Evolutionary conservation across 2,113 vertebrate genomes (phyloP).

Genomic region (Rhinolophus sinicus): DNA sequence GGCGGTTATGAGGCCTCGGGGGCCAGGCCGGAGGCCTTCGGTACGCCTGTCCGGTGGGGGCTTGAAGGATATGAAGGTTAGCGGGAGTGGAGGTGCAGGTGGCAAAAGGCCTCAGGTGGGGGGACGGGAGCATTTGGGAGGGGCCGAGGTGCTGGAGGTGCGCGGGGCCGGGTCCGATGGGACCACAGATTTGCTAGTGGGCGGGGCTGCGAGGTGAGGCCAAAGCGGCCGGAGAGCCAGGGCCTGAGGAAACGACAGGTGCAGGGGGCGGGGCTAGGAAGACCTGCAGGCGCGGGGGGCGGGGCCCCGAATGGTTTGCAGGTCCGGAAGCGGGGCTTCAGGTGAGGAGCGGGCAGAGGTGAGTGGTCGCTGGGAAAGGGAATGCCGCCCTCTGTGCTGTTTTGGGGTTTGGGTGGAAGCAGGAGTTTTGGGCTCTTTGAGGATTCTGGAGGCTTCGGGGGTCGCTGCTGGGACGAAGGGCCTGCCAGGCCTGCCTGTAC

Average conservation of each 20-base stretch:
- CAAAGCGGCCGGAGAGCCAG: accelerated
- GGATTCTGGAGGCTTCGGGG: constrained; percentile 20
- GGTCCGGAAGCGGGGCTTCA: constrained; percentile 52
- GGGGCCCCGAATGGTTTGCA: neutral
- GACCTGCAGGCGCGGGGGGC: constrained; percentile 4
- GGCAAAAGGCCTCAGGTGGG: neutral
- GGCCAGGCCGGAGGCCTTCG: neutral
- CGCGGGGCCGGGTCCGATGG: neutral
- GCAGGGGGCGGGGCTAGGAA: constrained; percentile 61
- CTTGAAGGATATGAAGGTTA: neutral
- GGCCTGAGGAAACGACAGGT: neutral
- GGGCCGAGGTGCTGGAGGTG: neutral
- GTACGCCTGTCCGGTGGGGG: neutral
- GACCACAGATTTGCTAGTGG: neutral
- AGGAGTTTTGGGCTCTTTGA: neutral
- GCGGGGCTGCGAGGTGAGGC: constrained; percentile 2
- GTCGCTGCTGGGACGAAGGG: neutral
- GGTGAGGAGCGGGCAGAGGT: neutral
- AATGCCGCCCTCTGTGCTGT: neutral
- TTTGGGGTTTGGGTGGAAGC: neutral
- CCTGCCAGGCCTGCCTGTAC: neutral
- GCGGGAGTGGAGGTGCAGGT: neutral
- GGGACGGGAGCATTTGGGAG: constrained; percentile 17
- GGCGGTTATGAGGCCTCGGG: neutral
- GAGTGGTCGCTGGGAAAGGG: neutral